Evolutionary conservation across 2,888 invertebrate genomes (phyloP), one percentile per base, ranked within the genome.

Genomic region (Heliconius ismenius): DNA sequence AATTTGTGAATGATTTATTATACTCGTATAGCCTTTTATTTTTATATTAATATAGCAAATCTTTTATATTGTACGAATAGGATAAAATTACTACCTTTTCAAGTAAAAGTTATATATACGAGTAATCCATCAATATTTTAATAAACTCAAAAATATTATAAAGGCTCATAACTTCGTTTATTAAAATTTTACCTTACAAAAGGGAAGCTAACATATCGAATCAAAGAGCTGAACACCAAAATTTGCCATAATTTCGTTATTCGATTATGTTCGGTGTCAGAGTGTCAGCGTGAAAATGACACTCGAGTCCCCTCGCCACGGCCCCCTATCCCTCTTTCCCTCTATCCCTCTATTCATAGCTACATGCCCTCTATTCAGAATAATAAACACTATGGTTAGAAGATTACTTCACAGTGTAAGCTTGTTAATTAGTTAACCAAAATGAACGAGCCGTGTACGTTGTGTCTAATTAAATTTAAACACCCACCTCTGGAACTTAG

Each of bases 201-300:
- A 54, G 32, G 26, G 24, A 24, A 24, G 26, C 39, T 54, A 65
- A 70, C 11, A 73, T 43, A 65, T 68, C 43, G 83, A 89, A 87
- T 89, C 87, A 89, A 88, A 89, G 84, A 84, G 85, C 84, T 82
- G 82, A 64, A 74, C 78, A 81, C 83, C 85, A 81, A 89, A 90
- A 89, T 88, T 87, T 85, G 86, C 85, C 82, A 87, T 88, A 88
- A 89, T 91, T 91, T 89, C 89, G 89, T 90, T 89, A 92, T 90
- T 90, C 88, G 90, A 92, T 91, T 90, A 90, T 84, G 83, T 84
- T 84, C 86, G 84, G 84, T 87, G 86, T 87, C 88, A 88, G 89
- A 89, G 89, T 87, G 88, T 82, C 86, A 82, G 87, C 89, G 89
- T 88, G 89, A 90, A 90, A 90, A 90, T 89, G 91, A 90, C 88